Evolutionary conservation across 2,888 invertebrate species (phyloP).

Genomic region (Dolichopus griseipennis): DNA sequence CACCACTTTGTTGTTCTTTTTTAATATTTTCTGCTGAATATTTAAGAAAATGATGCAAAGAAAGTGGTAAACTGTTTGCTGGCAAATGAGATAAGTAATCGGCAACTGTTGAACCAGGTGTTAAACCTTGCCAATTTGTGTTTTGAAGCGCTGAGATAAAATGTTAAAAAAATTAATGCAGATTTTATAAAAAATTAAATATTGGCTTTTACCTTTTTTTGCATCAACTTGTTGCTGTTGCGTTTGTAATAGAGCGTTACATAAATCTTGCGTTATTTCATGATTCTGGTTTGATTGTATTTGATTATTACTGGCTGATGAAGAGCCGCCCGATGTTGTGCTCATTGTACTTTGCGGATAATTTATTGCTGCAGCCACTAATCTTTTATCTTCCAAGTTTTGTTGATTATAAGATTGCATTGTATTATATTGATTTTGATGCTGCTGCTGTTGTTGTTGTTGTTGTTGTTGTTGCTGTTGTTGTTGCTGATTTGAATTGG

Average conservation of each 20-base stretch:
- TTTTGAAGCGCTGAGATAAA: constrained; percentile 37
- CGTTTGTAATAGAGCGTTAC: constrained; percentile 41
- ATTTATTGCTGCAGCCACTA: constrained; percentile 31
- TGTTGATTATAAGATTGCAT: constrained; percentile 28
- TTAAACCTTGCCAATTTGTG: constrained; percentile 44
- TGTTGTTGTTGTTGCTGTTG: constrained; percentile 24
- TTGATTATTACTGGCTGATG: constrained; percentile 26
- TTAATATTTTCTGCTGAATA: constrained; percentile 71
- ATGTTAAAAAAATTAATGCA: neutral
- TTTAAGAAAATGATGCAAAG: constrained; percentile 74
- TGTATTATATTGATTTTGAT: constrained; percentile 31
- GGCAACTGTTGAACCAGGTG: constrained; percentile 71
- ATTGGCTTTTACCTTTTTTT: constrained; percentile 30
- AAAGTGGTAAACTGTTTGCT: constrained; percentile 63
- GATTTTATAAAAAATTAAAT: neutral
- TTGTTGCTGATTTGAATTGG: constrained; percentile 20
- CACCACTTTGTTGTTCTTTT: constrained; percentile 54
- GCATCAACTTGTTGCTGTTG: constrained; percentile 41
- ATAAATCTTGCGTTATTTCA: constrained; percentile 42
- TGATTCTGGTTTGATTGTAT: constrained; percentile 38
- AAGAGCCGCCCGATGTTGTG: constrained; percentile 26
- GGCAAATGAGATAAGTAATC: constrained; percentile 75
- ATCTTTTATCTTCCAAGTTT: constrained; percentile 29
- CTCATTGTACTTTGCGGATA: constrained; percentile 34
- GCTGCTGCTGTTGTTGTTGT: constrained; percentile 28